Conservation (phyloP, 1,140 invertebrate species). For the Mesaphorura yosii region DNA sequence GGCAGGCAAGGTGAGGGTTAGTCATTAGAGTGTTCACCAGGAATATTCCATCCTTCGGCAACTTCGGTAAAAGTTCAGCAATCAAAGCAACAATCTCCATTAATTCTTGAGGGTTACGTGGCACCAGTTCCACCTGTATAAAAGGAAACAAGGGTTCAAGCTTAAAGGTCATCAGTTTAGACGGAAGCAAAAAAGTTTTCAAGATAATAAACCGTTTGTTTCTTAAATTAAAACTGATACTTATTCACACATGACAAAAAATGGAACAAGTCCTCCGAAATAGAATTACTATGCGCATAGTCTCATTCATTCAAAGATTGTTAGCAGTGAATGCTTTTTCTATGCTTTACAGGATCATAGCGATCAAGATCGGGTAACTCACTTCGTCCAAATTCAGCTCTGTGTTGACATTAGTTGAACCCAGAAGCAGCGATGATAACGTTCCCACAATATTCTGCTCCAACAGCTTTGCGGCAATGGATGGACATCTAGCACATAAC, state of each 20-base stretch:
- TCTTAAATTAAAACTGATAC: neutral
- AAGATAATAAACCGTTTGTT: too few relatives aligned
- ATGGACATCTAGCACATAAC: conserved; percentile 87
- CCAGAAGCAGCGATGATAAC: conserved; percentile 77
- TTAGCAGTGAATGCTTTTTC: too few relatives aligned
- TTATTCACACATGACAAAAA: neutral
- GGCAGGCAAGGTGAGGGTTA: conserved; percentile 47
- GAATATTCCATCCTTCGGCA: conserved; percentile 89
- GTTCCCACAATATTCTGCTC: conserved; percentile 93
- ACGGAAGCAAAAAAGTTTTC: too few relatives aligned
- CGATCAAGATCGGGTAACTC: too few relatives aligned
- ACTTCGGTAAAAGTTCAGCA: conserved; percentile 85
- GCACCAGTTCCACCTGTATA: conserved; percentile 63
- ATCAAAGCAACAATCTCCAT: conserved; percentile 94
- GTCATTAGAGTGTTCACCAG: conserved; percentile 75
- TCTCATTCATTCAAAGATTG: too few relatives aligned
- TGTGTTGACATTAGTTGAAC: conserved; percentile 51
- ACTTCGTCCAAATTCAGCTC: conserved; percentile 29
- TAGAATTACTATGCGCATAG: too few relatives aligned
- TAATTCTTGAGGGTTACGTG: conserved; percentile 83
- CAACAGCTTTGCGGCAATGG: conserved; percentile 75
- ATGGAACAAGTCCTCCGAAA: too few relatives aligned
- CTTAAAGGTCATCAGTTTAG: too few relatives aligned
- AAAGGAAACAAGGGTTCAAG: too few relatives aligned
- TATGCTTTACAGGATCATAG: too few relatives aligned